Evolutionary conservation across 1,140 invertebrate genomes (phyloP).

Genomic region (Meloidogyne exigua): DNA sequence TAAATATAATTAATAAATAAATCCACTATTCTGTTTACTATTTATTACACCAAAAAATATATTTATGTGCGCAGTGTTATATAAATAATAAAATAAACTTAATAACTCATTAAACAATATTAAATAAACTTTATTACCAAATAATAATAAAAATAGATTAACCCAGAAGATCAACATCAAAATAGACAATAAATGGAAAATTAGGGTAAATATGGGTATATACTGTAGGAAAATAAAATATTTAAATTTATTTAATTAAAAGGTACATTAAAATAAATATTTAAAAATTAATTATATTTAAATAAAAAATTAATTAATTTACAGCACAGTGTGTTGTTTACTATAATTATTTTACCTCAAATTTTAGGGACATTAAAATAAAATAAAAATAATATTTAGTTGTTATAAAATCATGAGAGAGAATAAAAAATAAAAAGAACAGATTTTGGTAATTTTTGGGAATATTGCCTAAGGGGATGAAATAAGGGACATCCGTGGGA

Average conservation of each 20-base stretch:
- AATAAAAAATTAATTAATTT: background rate
- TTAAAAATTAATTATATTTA: too few species aligned
- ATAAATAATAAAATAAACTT: background rate
- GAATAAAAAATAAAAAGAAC: background rate
- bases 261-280: too few species aligned
- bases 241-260: too few species aligned
- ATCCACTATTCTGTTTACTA: background rate
- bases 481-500: background rate
- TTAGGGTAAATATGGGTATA: too few species aligned
- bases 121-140: too few species aligned
- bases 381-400: background rate
- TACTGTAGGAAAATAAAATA: too few species aligned
- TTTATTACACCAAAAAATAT: background rate
- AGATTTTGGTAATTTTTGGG: constrained; percentile 4
- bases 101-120: background rate
- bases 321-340: background rate
- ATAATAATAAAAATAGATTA: too few species aligned
- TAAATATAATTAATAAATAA: background rate
- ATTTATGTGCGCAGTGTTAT: background rate
- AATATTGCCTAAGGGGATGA: background rate
- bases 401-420: background rate
- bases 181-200: too few species aligned
- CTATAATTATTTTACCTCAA: background rate
- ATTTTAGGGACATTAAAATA: background rate
- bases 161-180: too few species aligned